phyloP scores from a whole-genome alignment of 92 coral and sea anemone genomes.

The Epizoanthus illoricatus region DNA sequence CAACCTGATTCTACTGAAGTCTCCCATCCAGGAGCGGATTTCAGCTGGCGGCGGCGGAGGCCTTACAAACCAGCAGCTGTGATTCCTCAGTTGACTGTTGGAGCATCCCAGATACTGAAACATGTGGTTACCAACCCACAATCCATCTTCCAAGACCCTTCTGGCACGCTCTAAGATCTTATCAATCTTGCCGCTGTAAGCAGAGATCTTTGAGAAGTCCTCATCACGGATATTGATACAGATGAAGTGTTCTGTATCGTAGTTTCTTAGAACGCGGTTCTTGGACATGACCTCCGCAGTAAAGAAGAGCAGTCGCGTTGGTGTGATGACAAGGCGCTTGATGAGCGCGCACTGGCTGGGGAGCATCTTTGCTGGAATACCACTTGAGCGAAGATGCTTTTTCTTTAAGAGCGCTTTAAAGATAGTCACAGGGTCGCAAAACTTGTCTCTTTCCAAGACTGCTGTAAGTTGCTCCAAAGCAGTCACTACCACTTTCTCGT shows the following conservation, averaged over 20 bases:
- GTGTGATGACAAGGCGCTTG: constrained; percentile 90
- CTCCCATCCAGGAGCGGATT: constrained; percentile 97
- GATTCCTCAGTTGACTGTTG: constrained; percentile 93
- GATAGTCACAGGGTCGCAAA: constrained; percentile 76
- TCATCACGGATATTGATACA: constrained; percentile 90
- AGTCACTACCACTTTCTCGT: constrained; percentile 48
- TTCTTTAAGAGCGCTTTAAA: constrained; percentile 59
- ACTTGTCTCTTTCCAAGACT: constrained; percentile 53
- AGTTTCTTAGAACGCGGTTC: constrained; percentile 91
- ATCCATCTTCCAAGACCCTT: constrained; percentile 60
- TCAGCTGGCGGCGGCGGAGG: constrained; percentile 66
- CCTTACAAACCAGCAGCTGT: constrained; percentile 95
- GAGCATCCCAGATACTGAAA: constrained; percentile 89
- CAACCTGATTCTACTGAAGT: constrained; percentile 83
- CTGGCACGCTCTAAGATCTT: constrained; percentile 60
- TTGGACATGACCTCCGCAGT: constrained; percentile 93
- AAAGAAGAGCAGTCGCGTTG: constrained; percentile 78
- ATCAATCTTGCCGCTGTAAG: constrained; percentile 62
- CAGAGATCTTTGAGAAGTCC: constrained; percentile 85
- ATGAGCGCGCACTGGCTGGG: constrained; percentile 88
- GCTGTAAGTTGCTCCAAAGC: constrained; percentile 68
- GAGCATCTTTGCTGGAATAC: constrained; percentile 51
- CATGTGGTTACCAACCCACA: constrained; percentile 60
- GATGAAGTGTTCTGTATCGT: constrained; percentile 66
- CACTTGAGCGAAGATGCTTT: constrained; percentile 45